Base-by-base conservation (phyloP, 1,140 invertebrate genomes). In the Dolichoris vasculosae region DNA sequence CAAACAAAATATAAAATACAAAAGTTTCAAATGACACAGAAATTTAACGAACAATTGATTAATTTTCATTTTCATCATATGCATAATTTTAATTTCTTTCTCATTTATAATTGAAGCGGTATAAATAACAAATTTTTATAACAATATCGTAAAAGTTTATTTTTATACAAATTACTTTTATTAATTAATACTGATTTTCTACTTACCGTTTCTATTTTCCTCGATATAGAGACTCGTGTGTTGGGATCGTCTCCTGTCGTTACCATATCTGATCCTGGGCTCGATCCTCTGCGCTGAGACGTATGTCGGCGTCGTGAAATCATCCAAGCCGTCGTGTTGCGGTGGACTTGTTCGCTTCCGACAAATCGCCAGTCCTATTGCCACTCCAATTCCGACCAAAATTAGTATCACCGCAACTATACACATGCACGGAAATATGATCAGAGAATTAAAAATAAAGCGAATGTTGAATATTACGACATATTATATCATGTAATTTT, bases 301-400 rank as follows among this genome's bases (percentile, higher is more conserved):
- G 86, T 93, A 92, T 3, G 92, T 92, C n/a, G 93, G 93, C 8
- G 89, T 93, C 32, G 91, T 93, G 73, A 93, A 93, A 87, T 93
- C 93, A 35, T 93, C 92, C 17, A 89, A 89, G 2, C 88, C 88
- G 59, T 91, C 89, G 8, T 73, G 83, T 20, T 75, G 71, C 0
- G 90, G 87, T 3, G 85, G 82, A 38, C 86, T 88, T 79, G 90
- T 87, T 71, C 89, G 89, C 78, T 89, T 89, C 30, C 91, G 85
- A 79, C 89, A 93, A 85, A 93, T 88, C 15, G 87, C 90, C 59
- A 93, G 82, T 13, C 92, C 92, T 43, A 93, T 93, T 26, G 91
- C 85, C 17, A 93, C 87, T 30, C 93, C 93, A 63, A 93, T 91
- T 13, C 92, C 91, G 17, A 93, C 83, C 35, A 93, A 88, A 55